Evolutionary conservation across 2,888 invertebrate genomes (phyloP).

Genomic region (Hirudinaria manillensis): DNA sequence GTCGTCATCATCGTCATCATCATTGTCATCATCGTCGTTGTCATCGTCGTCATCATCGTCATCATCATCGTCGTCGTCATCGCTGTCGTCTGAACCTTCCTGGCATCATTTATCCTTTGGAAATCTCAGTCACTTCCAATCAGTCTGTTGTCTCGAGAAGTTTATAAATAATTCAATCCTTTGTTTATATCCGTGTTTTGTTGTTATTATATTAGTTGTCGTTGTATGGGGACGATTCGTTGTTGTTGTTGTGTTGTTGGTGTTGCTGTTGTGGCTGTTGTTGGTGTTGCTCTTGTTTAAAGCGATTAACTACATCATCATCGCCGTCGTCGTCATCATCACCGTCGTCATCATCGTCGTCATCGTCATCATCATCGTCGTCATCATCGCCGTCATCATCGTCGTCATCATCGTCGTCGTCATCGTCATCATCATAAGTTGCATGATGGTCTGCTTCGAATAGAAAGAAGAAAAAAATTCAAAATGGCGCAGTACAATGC

Average conservation of each 20-base stretch:
- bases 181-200: not conserved
- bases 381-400: slow-evolving; percentile 1
- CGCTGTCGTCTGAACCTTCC: too few relatives aligned
- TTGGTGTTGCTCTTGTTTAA: not conserved
- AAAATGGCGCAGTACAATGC: too few relatives aligned
- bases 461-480: too few relatives aligned
- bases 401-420: slow-evolving; percentile 13
- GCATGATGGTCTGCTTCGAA: slow-evolving; percentile 18
- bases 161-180: too few relatives aligned
- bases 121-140: too few relatives aligned
- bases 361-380: not conserved
- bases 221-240: not conserved
- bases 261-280: not conserved
- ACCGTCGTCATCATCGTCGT: not conserved
- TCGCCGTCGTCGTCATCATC: slow-evolving; percentile 20
- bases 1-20: too few relatives aligned
- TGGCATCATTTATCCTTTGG: too few relatives aligned
- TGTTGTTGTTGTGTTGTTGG: not conserved
- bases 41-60: too few relatives aligned
- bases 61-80: too few relatives aligned
- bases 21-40: too few relatives aligned
- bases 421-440: not conserved
- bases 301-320: not conserved
- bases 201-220: not conserved
- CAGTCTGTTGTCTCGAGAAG: too few relatives aligned